phyloP scores from a whole-genome alignment of 2,113 vertebrate genomes.

The Macquaria australasica region DNA sequence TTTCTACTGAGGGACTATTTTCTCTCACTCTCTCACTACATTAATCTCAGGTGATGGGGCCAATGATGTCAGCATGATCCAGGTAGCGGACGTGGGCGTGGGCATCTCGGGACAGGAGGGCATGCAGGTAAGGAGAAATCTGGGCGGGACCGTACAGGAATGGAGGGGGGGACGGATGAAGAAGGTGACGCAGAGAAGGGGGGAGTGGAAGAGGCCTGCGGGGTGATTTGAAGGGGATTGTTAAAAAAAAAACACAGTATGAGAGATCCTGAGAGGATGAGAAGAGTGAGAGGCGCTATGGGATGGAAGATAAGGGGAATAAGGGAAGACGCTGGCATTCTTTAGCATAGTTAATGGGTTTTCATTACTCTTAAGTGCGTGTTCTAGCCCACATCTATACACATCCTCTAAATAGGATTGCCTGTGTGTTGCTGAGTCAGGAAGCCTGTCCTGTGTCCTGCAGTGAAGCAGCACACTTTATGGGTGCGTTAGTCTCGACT shows the following conservation, averaged over 20 bases:
- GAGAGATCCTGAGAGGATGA: background rate
- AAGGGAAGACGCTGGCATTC: slow-evolving; percentile 4
- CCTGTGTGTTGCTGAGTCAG: slow-evolving; percentile 61
- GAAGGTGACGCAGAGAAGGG: background rate
- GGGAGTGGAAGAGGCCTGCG: background rate
- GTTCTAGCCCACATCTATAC: slow-evolving; percentile 46
- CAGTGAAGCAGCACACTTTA: slow-evolving; percentile 37
- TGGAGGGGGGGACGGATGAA: background rate
- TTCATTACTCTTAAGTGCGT: slow-evolving; percentile 58
- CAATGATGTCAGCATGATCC: slow-evolving; percentile 99
- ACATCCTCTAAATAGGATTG: slow-evolving; percentile 55
- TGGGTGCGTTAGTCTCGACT: background rate
- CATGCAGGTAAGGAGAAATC: slow-evolving; percentile 91
- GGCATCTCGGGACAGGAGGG: slow-evolving; percentile 98
- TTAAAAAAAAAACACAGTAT: background rate
- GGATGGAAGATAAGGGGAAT: slow-evolving; percentile 21
- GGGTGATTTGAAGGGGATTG: background rate
- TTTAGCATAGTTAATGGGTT: slow-evolving; percentile 43
- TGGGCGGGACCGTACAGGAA: background rate
- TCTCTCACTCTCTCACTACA: background rate
- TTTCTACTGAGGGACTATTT: background rate
- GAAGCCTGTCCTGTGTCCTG: slow-evolving; percentile 17
- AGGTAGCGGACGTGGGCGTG: slow-evolving; percentile 97
- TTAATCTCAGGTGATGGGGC: slow-evolving; percentile 93
- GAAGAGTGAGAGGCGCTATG: background rate